A percentile compares a stretch with the other conserved stretches of the same genome.
These are phyloP conservation scores for Carposina sasakii DNA, from an alignment of 1,140 invertebrate species.

Conservation along the genomic window DNA sequence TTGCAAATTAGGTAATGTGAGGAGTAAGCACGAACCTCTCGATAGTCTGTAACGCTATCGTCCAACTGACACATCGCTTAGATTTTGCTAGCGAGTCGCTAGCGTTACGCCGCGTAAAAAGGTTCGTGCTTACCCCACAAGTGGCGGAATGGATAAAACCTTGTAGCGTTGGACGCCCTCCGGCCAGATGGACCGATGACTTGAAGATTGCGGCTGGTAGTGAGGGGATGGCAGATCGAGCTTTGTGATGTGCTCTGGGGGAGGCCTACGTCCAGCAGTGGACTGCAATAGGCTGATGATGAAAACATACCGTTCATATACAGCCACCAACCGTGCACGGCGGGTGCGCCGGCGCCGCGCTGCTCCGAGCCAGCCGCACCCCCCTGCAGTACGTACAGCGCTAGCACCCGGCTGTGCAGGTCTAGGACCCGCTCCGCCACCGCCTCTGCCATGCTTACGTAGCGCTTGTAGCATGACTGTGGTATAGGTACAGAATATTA, in stretches of 20 bases:
- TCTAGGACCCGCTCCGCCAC: constrained; percentile 84
- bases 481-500: too few species aligned
- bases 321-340: constrained; percentile 89
- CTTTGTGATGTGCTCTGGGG: neutral
- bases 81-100: too few species aligned
- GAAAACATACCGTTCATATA: constrained; percentile 86
- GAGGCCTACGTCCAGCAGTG: neutral
- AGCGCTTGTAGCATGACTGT: constrained; percentile 79
- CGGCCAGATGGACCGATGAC: too few species aligned
- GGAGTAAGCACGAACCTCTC: too few species aligned
- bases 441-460: constrained; percentile 85
- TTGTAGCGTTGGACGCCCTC: too few species aligned
- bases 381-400: constrained; percentile 84
- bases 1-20: too few species aligned
- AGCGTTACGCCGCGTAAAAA: too few species aligned
- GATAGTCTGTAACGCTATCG: too few species aligned
- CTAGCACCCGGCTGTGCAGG: constrained; percentile 81
- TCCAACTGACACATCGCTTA: too few species aligned
- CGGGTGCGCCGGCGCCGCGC: constrained; percentile 80
- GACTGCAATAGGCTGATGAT: too few species aligned
- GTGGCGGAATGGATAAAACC: too few species aligned
- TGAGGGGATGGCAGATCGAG: neutral
- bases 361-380: constrained; percentile 79
- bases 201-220: neutral
- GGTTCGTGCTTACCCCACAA: too few species aligned